phyloP scores from a whole-genome alignment of 1,140 invertebrate genomes.

The Gonatopus flavifemur region DNA sequence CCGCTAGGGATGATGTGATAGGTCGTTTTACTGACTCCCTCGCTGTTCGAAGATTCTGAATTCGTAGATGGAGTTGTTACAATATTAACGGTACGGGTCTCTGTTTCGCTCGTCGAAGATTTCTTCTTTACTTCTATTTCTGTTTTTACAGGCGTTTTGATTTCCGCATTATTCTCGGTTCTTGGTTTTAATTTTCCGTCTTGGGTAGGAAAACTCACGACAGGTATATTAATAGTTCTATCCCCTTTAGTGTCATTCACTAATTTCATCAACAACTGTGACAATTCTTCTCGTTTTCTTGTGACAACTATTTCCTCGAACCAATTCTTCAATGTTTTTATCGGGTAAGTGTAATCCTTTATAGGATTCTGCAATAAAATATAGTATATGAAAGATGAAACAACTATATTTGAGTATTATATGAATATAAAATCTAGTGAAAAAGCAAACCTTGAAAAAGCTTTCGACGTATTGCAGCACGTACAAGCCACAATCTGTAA shows the following conservation, averaged over 20 bases:
- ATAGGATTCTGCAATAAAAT: slow-evolving; percentile 67
- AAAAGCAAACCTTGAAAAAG: slow-evolving; percentile 77
- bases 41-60: slow-evolving; percentile 12
- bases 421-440: not conserved
- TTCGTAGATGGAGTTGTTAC: slow-evolving; percentile 17
- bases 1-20: slow-evolving; percentile 39
- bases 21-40: slow-evolving; percentile 19
- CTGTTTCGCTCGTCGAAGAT: slow-evolving; percentile 12
- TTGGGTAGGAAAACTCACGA: slow-evolving; percentile 51
- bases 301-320: slow-evolving; percentile 78
- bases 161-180: slow-evolving; percentile 29
- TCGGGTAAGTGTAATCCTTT: slow-evolving; percentile 72
- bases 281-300: slow-evolving; percentile 77
- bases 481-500: slow-evolving; percentile 95
- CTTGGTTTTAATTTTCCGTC: slow-evolving; percentile 50
- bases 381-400: too few species aligned
- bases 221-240: slow-evolving; percentile 48
- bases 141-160: slow-evolving; percentile 27
- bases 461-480: slow-evolving; percentile 94
- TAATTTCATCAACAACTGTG: slow-evolving; percentile 69
- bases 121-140: slow-evolving; percentile 45
- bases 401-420: too few species aligned
- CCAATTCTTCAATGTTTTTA: slow-evolving; percentile 75
- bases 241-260: slow-evolving; percentile 63
- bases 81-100: slow-evolving; percentile 19